These are phyloP conservation scores for Artibeus jamaicensis DNA, from an alignment of 2,797 vertebrate genomes.

Conservation along the genomic window DNA sequence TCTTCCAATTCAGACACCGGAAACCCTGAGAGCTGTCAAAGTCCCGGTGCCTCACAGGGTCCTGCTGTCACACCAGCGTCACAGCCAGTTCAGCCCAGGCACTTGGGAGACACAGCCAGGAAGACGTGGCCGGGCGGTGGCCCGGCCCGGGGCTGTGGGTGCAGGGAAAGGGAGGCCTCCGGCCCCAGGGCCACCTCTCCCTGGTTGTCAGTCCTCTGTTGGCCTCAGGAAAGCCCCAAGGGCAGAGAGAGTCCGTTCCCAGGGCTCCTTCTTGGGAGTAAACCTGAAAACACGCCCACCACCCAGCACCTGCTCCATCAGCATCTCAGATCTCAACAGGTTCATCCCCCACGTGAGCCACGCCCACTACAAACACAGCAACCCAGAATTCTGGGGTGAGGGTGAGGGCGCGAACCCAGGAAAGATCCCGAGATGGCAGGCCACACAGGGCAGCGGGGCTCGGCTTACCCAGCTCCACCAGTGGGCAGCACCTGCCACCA, in stretches of 20 bases:
- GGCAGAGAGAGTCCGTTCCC: background rate
- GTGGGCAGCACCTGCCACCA: background rate
- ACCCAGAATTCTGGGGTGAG: background rate
- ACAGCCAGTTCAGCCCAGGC: background rate
- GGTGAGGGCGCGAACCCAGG: background rate
- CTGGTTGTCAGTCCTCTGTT: background rate
- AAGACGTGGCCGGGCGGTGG: background rate
- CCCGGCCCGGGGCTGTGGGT: background rate
- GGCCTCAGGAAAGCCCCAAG: background rate
- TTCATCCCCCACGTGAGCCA: background rate
- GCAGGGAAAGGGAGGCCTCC: rapidly evolving
- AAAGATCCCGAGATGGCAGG: background rate
- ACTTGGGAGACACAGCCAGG: background rate
- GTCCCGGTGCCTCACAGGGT: background rate
- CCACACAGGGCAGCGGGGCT: background rate
- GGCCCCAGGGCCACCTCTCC: no score
- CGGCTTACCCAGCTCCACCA: background rate
- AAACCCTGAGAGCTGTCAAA: background rate
- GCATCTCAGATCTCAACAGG: background rate
- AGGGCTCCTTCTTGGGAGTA: background rate
- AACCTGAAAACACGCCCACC: background rate
- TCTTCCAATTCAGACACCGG: background rate
- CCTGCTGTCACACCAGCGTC: background rate
- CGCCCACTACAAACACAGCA: background rate
- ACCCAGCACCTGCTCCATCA: background rate